These are phyloP conservation scores for Falco rusticolus DNA, from an alignment of 2,797 vertebrate species.

Conservation along the genomic window DNA sequence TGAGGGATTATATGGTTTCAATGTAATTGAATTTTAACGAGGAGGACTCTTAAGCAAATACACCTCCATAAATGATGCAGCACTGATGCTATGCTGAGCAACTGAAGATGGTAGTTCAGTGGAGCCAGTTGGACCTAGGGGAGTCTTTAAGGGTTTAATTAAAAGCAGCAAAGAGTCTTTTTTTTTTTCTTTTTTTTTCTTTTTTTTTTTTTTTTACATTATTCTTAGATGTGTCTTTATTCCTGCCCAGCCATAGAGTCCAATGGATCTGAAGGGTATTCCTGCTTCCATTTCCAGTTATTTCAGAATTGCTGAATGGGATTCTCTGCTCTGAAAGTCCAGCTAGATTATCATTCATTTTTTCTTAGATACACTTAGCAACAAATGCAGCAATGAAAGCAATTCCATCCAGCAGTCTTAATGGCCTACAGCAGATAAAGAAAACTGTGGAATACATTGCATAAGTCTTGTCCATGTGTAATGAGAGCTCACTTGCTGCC, in stretches of 20 bases:
- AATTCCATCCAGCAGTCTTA: neutral
- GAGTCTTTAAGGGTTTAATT: constrained; percentile 12
- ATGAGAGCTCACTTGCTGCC: neutral
- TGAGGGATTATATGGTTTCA: constrained; percentile 49
- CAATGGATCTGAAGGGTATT: neutral
- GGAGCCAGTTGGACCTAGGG: neutral
- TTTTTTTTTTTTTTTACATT: neutral
- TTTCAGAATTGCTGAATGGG: neutral
- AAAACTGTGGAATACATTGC: neutral
- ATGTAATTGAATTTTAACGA: constrained; percentile 71
- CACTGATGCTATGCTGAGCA: neutral
- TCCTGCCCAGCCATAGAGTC: neutral
- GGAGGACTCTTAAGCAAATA: constrained; percentile 46
- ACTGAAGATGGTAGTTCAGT: constrained; percentile 10
- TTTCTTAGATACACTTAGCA: neutral
- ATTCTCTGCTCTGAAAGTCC: neutral
- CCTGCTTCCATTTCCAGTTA: neutral
- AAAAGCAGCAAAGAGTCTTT: neutral
- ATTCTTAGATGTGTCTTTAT: neutral
- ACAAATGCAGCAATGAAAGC: neutral
- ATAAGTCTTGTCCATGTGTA: neutral
- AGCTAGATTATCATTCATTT: neutral
- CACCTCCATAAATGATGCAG: constrained; percentile 48
- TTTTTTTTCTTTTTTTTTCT: too few relatives aligned
- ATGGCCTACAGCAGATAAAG: neutral